Evolutionary conservation across 92 coral and sea anemone genomes (phyloP), one percentile per base, ranked within the genome.

Genomic region (Phenganax stokvisi): DNA sequence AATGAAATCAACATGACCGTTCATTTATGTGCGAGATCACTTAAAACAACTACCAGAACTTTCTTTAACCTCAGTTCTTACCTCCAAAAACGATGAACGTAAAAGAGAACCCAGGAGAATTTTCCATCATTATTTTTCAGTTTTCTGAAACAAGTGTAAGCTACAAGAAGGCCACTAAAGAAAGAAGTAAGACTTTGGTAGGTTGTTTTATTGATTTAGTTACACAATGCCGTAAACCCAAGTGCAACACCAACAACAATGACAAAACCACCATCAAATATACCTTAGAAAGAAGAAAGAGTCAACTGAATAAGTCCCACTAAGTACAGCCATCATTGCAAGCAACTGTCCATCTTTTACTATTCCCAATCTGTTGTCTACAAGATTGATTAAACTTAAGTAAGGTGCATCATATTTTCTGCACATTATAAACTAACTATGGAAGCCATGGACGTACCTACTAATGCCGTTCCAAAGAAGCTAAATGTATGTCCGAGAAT

Each of bases 241-340:
- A 17, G 37, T 20, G 9, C 70, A 64, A 28, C 37, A 12, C 27
- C 31, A n/a, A 64, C 70, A 20, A 64, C 70, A 64, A 64, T 37
- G 37, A 64, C 70, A 28, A 64, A 31, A 28, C 17, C 70, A 44
- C 52, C 27, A 3, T 13, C 30, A 57, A 9, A 54, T 80, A 29
- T 80, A 89, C 98, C 98, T 93, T 54, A 93, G 76, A 85, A 91
- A 91, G 84, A 93, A 93, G 86, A 93, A 93, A 59, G 91, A 88
- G 88, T 93, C 98, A 9, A 93, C 98, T 10, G 97, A 91, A 73
- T 89, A 80, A 31, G 89, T 84, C 44, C 91, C 94, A 85, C 92
- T 91, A 44, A 85, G 74, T n/a, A 93, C 59, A 53, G 92, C 72
- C 83, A 79, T 79, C 62, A 65, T 53, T 28, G 83, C 0, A 53